Evolutionary conservation across 2,113 vertebrate genomes (phyloP), one percentile per base, ranked within the genome.

Genomic region (Hippolais icterina): DNA sequence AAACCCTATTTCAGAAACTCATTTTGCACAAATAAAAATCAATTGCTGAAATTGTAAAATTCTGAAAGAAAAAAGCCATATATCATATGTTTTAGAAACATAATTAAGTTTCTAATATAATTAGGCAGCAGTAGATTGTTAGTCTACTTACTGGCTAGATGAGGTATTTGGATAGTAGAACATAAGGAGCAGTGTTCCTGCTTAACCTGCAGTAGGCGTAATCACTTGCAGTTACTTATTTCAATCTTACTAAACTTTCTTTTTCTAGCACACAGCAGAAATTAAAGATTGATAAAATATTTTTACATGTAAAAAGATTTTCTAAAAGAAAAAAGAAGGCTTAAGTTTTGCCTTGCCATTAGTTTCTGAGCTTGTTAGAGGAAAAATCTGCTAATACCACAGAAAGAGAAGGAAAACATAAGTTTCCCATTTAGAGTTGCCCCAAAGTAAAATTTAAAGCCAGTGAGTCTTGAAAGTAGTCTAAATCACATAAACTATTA

Each of bases 221-320:
- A 23, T 57, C 7, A 18, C 19, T 54, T 60, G 15, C 14, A 66
- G 15, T 59, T 76, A n/a, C 15, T 59, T 81, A 9, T 54, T 93
- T 64, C 33, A 56, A 0, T 59, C 21, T 72, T 60, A 14, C 0
- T 60, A 47, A 56, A 23, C 4, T 2, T 61, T 76, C 6, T 11
- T 90, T 68, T 76, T 87, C 12, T 65, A 53, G 28, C 1, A 10
- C 2, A 35, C 53, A 27, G 28, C 16, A 76, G 53, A 91, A 95
- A 52, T 61, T 47, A 77, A 91, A 72, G 7, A 33, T 20, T 11
- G 27, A 23, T 29, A 22, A 54, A 78, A 18, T 22, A n/a, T 37
- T 83, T 59, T 33, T 9, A 18, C 42, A 11, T 4, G 5, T 44
- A 39, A 41, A 11, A 66, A 57, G 6, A 1, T 70, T 12, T 72